Conservation (phyloP, 2,888 invertebrate species). For the Dioctria rufipes region DNA sequence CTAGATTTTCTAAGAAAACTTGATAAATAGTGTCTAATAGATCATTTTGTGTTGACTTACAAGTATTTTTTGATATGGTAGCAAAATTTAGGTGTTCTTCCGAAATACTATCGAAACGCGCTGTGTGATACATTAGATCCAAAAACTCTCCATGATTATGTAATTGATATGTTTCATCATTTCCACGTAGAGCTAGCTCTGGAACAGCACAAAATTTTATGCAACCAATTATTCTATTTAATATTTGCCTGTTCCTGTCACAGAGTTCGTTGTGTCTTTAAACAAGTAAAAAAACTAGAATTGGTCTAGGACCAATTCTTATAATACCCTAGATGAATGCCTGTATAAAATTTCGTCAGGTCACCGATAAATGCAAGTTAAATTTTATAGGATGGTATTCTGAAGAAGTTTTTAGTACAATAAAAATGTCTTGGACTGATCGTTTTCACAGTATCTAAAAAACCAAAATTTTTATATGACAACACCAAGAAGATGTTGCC, state of each 20-base stretch:
- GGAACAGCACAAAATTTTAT: slow-evolving; percentile 46
- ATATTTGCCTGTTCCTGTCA: slow-evolving; percentile 22
- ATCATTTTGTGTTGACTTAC: slow-evolving; percentile 10
- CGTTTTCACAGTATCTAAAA: too few species aligned
- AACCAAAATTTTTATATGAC: too few species aligned
- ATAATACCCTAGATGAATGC: background rate
- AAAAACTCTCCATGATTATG: background rate
- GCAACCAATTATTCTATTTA: slow-evolving; percentile 29
- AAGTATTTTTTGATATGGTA: background rate
- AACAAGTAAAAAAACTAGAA: background rate
- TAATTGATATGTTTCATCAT: slow-evolving; percentile 13
- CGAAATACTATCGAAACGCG: background rate
- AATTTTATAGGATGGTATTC: background rate
- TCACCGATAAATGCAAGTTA: slow-evolving; percentile 2
- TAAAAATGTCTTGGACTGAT: too few species aligned
- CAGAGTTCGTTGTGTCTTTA: background rate
- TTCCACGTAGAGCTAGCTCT: slow-evolving; percentile 23
- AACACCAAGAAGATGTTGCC: too few species aligned
- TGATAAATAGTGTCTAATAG: slow-evolving; percentile 21
- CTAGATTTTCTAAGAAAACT: background rate
- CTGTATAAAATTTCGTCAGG: background rate
- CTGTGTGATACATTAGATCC: background rate
- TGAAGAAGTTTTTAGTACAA: background rate
- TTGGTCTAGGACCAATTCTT: background rate
- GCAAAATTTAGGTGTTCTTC: slow-evolving; percentile 14